These are phyloP conservation scores for Biston stratarius DNA, from an alignment of 2,888 invertebrate species.

Conservation along the genomic window DNA sequence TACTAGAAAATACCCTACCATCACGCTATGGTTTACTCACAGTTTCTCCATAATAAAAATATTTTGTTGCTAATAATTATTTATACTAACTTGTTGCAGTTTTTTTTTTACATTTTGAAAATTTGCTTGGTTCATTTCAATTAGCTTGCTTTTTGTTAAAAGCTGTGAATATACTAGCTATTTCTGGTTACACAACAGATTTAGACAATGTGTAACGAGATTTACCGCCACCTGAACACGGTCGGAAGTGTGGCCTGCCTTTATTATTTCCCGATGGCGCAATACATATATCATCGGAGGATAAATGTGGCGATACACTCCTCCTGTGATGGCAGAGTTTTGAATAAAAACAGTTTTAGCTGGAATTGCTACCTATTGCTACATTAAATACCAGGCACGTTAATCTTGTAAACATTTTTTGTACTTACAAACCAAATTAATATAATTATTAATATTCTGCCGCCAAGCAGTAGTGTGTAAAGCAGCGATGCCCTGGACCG, in stretches of 20 bases:
- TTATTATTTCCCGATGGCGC: slow-evolving; percentile 63
- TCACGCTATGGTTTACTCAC: too few species aligned
- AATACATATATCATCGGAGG: slow-evolving; percentile 63
- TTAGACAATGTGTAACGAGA: slow-evolving; percentile 17
- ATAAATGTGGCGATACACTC: slow-evolving; percentile 51
- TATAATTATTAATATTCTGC: too few species aligned
- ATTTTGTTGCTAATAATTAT: too few species aligned
- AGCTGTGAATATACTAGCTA: background rate
- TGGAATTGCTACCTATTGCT: background rate
- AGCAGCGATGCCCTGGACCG: too few species aligned
- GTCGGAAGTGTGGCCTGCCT: slow-evolving; percentile 53
- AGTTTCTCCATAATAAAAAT: too few species aligned
- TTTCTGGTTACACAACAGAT: slow-evolving; percentile 6
- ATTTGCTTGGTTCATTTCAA: background rate
- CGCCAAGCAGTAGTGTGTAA: too few species aligned
- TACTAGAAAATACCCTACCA: too few species aligned
- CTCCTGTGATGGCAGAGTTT: background rate
- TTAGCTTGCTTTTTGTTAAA: background rate
- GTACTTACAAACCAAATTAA: too few species aligned
- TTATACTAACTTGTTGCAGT: too few species aligned
- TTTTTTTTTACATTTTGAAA: too few species aligned
- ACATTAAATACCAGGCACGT: too few species aligned
- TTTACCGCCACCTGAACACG: slow-evolving; percentile 53
- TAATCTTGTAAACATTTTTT: too few species aligned
- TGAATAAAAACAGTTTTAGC: background rate